Evolutionary conservation across 2,113 vertebrate genomes (phyloP), one percentile per base, ranked within the genome.

Genomic region (Thunnus maccoyii): DNA sequence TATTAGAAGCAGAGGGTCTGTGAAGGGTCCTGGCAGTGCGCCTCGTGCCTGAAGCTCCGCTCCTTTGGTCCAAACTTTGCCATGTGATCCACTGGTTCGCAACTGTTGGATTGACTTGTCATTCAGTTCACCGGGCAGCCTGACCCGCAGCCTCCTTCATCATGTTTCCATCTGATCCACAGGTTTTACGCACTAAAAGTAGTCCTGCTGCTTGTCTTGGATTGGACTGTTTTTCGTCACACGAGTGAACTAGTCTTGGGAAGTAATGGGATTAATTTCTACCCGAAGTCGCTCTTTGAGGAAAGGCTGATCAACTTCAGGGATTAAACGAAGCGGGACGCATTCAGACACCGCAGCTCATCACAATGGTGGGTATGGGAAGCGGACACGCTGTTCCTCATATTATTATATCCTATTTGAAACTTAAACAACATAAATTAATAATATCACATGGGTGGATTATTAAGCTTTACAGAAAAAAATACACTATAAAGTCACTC

Each of bases 311-410:
- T 50, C 80, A 54, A 83, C 83, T 88, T 85, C n/a, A 81, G 32
- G 84, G 72, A 78, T 80, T 75, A 81, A 47, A 75, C 66, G 71
- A 64, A 83, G 86, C 61, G 47, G 66, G 87, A 85, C 77, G 75
- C 80, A 20, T 75, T 58, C 47, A 70, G 41, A 79, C 86, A 63
- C 65, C 74, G 56, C 83, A 46, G 44, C 73, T 74, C 76, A 83
- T 82, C 76, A 83, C 32, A 70, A 87, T 84, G 88, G 88, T 93
- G 72, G 63, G 91, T 91, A 86, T 67, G 22, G 30, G 51, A 2
- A 63, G 72, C 6, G 17, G 65, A 67, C 27, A 47, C 15, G 36
- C 55, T 11, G 61, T 61, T 63, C 8, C 65, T 63, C 30, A 47
- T 18, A 22, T 11, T 41, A 41, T 41, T 41, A 9, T 41, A 41